Evolutionary conservation across 2,113 vertebrate genomes (phyloP), one percentile per base, ranked within the genome.

Genomic region (Furnarius figulus): DNA sequence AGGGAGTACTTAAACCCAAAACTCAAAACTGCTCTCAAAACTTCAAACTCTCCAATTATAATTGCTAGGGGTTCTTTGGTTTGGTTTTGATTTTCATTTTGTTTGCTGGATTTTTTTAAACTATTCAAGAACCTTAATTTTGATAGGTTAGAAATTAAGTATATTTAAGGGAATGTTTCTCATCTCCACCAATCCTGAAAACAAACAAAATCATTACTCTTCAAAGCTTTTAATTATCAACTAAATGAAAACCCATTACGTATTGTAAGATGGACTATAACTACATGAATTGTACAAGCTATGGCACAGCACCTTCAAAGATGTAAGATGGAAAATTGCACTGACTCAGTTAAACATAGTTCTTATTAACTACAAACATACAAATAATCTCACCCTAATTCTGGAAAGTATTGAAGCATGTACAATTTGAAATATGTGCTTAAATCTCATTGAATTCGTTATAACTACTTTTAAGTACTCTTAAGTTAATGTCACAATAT

Each of bases 61-160:
- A 56, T 52, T 72, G 63, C 15, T 22, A 46, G 17, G 9, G 27
- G 0, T 0, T 20, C 53, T 63, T 52, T 17, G 1, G 5, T 56
- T 56, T 42, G 12, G 8, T 15, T 66, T 47, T n/a, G 2, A 5
- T 10, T 79, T 72, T 37, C 0, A 6, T 58, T 61, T 65, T 63
- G 4, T 19, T 76, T 65, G 7, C 18, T 73, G 6, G 0, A 2
- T 15, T 12, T 39, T 21, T 35, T 71, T 15, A 25, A n/a, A 68
- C 24, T 35, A 42, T 65, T 39, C 27, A 75, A 61, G n/a, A 52
- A 27, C 3, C 3, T 14, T 27, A 53, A 46, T 68, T 87, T 85
- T 56, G 19, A 46, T 8, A 37, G 11, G 8, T 74, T 71, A 77
- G 24, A 18, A 79, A 70, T 62, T 3, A 72, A 49, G 14, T 37